Percentiles rank a stretch among this genome's conserved stretches.
These are phyloP conservation scores for Cryptus viduatorius DNA, from an alignment of 2,888 invertebrate genomes.

Conservation along the genomic window DNA sequence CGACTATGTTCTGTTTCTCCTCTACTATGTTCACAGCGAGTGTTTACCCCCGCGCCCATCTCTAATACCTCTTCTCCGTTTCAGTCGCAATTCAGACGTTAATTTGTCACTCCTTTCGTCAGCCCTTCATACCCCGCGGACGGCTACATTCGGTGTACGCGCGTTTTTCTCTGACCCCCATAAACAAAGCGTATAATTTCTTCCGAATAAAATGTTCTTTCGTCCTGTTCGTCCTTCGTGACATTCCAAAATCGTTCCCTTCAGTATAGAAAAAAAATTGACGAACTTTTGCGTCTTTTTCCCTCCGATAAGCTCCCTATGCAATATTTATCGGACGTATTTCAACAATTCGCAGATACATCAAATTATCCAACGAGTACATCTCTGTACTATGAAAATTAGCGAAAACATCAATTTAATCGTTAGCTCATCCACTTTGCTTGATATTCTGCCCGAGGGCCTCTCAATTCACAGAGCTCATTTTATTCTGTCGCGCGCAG, in stretches of 20 bases:
- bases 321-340: neutral
- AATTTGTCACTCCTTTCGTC: conserved; percentile 29
- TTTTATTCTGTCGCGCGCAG: conserved; percentile 3
- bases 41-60: conserved; percentile 57
- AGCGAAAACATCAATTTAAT: conserved; percentile 8
- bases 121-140: neutral
- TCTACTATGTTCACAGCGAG: conserved; percentile 43
- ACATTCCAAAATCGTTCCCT: too few species aligned
- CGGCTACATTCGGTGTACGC: neutral
- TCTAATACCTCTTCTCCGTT: conserved; percentile 29
- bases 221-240: too few species aligned
- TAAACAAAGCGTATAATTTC: neutral
- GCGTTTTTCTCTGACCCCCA: neutral
- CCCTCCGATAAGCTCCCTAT: too few species aligned
- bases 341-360: neutral
- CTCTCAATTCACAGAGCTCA: conserved; percentile 25
- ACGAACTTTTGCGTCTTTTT: neutral
- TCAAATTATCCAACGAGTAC: conserved; percentile 6
- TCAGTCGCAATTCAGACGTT: conserved; percentile 46
- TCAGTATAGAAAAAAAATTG: neutral
- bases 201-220: neutral
- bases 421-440: conserved; percentile 21
- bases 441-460: conserved; percentile 8
- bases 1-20: conserved; percentile 42
- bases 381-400: conserved; percentile 1